Conservation (phyloP, 2,797 vertebrate species). For the Dendrocincla fuliginosa region DNA sequence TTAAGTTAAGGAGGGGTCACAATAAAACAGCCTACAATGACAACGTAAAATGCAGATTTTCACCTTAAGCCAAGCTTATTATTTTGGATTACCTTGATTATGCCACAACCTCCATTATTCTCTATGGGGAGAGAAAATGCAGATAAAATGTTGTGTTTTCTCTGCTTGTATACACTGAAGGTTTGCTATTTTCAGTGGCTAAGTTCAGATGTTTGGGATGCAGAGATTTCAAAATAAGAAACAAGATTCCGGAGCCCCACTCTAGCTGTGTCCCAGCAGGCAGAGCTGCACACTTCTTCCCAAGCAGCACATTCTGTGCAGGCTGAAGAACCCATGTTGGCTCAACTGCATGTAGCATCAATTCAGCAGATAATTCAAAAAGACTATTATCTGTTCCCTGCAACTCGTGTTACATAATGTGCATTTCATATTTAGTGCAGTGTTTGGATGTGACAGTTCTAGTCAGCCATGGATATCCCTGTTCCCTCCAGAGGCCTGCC, state of each 20-base stretch:
- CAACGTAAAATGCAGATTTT: background rate
- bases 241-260: background rate
- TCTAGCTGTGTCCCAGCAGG: background rate
- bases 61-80: background rate
- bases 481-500: constrained; percentile 34
- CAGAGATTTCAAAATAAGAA: background rate
- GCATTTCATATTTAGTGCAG: background rate
- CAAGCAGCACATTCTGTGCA: background rate
- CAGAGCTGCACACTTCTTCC: background rate
- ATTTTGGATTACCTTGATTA: background rate
- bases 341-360: background rate
- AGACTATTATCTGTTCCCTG: background rate
- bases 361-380: background rate
- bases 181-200: background rate
- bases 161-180: background rate
- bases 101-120: background rate
- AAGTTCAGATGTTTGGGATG: background rate
- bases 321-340: background rate
- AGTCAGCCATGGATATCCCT: constrained; percentile 15
- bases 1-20: background rate
- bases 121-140: background rate
- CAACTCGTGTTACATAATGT: background rate
- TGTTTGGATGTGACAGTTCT: constrained; percentile 40
- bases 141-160: background rate
- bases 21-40: background rate